These are phyloP conservation scores for Proterorhinus semilunaris DNA, from an alignment of 2,113 vertebrate genomes.

Conservation along the genomic window DNA sequence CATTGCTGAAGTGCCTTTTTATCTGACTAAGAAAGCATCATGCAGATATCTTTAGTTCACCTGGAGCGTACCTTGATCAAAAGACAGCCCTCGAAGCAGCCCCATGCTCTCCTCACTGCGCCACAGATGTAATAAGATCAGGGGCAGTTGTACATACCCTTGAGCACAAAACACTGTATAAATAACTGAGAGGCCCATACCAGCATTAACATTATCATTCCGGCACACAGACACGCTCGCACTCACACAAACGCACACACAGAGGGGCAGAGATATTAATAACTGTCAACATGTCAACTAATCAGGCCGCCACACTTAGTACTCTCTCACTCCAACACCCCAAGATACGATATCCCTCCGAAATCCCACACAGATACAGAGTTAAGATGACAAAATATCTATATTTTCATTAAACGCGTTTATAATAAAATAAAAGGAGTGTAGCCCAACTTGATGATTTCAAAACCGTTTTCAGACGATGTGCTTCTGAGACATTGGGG, in stretches of 20 bases:
- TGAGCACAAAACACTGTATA: conserved; percentile 76
- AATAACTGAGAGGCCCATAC: conserved; percentile 74
- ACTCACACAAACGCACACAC: conserved; percentile 11
- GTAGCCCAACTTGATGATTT: no score
- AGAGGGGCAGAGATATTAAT: conserved; percentile 57
- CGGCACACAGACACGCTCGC: conserved; percentile 29
- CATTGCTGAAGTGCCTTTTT: no score
- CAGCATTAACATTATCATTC: conserved; percentile 71
- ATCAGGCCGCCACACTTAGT: conserved; percentile 2
- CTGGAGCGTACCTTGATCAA: no score
- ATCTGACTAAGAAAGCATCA: background rate
- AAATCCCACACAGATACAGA: no score
- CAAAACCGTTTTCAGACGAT: no score
- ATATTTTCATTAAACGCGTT: no score
- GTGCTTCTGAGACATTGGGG: no score
- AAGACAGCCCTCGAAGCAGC: conserved; percentile 44
- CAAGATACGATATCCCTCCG: background rate
- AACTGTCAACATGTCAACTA: conserved; percentile 46
- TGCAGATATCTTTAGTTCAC: no score
- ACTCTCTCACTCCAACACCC: conserved; percentile 2
- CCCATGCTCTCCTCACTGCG: conserved; percentile 33
- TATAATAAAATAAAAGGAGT: no score
- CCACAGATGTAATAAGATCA: conserved; percentile 57
- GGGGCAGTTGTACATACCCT: conserved; percentile 57
- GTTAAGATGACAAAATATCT: no score